Conservation (phyloP, 2,888 invertebrate species). For the Hydropsyche betteni region DNA sequence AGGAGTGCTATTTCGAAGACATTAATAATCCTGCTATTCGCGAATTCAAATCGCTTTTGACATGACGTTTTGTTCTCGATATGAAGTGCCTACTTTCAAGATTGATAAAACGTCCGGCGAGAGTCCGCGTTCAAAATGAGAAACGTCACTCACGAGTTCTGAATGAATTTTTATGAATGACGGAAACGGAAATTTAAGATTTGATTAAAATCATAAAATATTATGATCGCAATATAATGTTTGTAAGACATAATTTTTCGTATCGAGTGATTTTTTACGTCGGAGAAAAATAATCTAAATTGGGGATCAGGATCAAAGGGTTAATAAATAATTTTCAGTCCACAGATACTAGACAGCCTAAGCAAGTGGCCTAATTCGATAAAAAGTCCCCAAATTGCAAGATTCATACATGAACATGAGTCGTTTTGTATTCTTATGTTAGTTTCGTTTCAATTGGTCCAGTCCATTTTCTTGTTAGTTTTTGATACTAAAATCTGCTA, state of each 20-base stretch:
- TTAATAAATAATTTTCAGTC: conserved; percentile 45
- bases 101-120: no score
- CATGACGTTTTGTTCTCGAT: conserved; percentile 12
- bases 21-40: conserved; percentile 1
- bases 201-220: no score
- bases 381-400: conserved; percentile 24
- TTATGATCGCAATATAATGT: no score
- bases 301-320: conserved; percentile 39
- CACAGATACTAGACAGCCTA: conserved; percentile 34
- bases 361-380: conserved; percentile 30
- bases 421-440: background rate
- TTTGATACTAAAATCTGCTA: no score
- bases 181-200: no score
- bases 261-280: background rate
- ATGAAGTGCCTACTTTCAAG: no score
- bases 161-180: no score
- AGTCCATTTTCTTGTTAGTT: background rate
- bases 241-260: no score
- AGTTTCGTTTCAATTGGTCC: conserved; percentile 20
- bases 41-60: conserved; percentile 16
- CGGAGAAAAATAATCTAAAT: conserved; percentile 22
- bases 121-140: no score
- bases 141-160: no score
- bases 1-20: background rate
- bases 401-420: conserved; percentile 24